phyloP scores from a whole-genome alignment of 2,797 vertebrate species.

The Erpetoichthys calabaricus region DNA sequence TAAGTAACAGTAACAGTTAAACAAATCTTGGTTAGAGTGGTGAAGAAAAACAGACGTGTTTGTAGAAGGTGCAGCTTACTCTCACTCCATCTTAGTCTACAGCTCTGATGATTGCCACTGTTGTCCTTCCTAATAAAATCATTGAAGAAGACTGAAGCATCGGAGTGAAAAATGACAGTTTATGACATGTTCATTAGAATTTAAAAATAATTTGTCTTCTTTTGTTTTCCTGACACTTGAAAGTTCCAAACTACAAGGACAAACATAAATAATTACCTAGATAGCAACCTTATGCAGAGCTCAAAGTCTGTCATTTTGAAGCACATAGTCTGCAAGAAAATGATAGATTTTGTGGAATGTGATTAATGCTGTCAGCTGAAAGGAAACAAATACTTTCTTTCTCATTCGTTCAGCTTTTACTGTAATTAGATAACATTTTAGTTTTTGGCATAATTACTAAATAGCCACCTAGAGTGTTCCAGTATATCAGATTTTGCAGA shows the following conservation, averaged over 20 bases:
- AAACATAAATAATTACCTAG: conserved; percentile 26
- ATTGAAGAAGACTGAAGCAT: conserved; percentile 7
- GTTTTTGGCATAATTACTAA: background rate
- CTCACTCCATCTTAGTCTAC: too few relatives aligned
- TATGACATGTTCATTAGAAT: conserved; percentile 8
- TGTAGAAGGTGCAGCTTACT: too few relatives aligned
- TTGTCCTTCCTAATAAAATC: background rate
- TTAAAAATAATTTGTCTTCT: conserved; percentile 7
- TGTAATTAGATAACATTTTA: background rate
- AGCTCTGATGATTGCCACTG: background rate
- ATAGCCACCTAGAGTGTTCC: too few relatives aligned
- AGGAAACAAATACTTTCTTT: background rate
- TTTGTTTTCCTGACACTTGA: conserved; percentile 15
- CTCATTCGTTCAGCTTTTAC: background rate
- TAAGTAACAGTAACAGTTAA: too few relatives aligned
- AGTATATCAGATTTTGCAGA: too few relatives aligned
- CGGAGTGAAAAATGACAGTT: conserved; percentile 8
- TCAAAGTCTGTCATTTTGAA: conserved; percentile 18
- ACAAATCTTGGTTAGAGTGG: too few relatives aligned
- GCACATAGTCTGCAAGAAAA: background rate
- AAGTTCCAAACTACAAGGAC: conserved; percentile 20
- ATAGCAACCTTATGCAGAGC: conserved; percentile 16
- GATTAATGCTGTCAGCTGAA: conserved; percentile 13
- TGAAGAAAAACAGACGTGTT: too few relatives aligned
- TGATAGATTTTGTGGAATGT: conserved; percentile 30